phyloP scores from a whole-genome alignment of 2,797 vertebrate genomes.

The Neopelma chrysocephalum region DNA sequence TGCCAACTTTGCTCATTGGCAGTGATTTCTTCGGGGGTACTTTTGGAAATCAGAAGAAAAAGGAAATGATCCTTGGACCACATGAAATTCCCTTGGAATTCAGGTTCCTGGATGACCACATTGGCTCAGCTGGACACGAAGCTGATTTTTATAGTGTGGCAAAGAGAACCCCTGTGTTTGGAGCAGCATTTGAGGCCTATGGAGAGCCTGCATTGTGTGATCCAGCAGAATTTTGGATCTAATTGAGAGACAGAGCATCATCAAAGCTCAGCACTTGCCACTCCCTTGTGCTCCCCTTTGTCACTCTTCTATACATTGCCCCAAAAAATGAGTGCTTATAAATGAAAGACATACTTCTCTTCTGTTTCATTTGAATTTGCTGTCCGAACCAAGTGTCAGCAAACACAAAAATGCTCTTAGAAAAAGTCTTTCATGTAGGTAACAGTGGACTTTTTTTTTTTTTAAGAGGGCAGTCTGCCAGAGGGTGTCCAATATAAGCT shows the following conservation, averaged over 20 bases:
- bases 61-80: background rate
- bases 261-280: background rate
- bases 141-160: background rate
- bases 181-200: background rate
- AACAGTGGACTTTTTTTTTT: background rate
- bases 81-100: fast-evolving
- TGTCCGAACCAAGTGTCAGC: background rate
- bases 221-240: background rate
- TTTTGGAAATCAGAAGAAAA: background rate
- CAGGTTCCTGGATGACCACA: background rate
- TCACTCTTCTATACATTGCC: background rate
- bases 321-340: background rate
- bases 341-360: background rate
- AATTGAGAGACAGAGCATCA: background rate
- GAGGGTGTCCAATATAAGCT: conserved; percentile 53
- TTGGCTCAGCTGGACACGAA: background rate
- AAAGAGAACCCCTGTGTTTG: background rate
- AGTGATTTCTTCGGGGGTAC: background rate
- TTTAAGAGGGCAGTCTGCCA: conserved; percentile 52
- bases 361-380: background rate
- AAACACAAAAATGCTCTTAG: background rate
- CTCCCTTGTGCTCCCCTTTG: background rate
- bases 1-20: background rate
- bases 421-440: conserved; percentile 39
- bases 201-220: fast-evolving